These are phyloP conservation scores for Leptopilina clavipes DNA, from an alignment of 1,140 invertebrate genomes.

Conservation along the genomic window DNA sequence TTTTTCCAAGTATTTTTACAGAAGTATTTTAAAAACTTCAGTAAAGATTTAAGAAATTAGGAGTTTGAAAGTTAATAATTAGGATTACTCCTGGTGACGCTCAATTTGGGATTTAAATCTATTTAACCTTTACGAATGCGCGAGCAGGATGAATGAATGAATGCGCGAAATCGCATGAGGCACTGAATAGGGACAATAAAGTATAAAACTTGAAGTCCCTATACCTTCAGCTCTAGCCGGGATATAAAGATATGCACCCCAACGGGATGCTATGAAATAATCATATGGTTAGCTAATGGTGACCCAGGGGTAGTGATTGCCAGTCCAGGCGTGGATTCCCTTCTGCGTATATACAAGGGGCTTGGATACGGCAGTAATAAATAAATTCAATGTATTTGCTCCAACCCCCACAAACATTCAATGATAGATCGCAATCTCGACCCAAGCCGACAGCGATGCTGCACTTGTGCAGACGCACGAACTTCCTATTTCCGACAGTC, in stretches of 20 bases:
- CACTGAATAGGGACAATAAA: constrained; percentile 30
- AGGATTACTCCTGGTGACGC: not conserved
- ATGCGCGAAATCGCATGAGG: constrained; percentile 52
- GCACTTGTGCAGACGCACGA: constrained; percentile 53
- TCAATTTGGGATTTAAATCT: constrained; percentile 16
- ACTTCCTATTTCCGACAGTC: constrained; percentile 55
- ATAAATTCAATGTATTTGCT: constrained; percentile 73
- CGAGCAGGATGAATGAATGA: constrained; percentile 36
- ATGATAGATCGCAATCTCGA: constrained; percentile 71
- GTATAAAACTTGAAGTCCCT: constrained; percentile 37
- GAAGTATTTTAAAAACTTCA: no score
- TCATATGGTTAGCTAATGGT: constrained; percentile 76
- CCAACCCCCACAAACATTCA: constrained; percentile 69
- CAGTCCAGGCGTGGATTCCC: constrained; percentile 59
- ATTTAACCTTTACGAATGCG: constrained; percentile 47
- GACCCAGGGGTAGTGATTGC: constrained; percentile 66
- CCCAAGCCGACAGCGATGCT: constrained; percentile 46
- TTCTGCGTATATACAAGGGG: constrained; percentile 39
- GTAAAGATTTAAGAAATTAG: no score
- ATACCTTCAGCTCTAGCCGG: constrained; percentile 36
- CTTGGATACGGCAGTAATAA: constrained; percentile 66
- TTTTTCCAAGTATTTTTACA: no score
- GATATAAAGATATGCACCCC: constrained; percentile 73
- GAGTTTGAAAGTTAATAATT: constrained; percentile 11
- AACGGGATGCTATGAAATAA: constrained; percentile 72